phyloP scores from a whole-genome alignment of 2,888 invertebrate species.

The Thera obeliscata region DNA sequence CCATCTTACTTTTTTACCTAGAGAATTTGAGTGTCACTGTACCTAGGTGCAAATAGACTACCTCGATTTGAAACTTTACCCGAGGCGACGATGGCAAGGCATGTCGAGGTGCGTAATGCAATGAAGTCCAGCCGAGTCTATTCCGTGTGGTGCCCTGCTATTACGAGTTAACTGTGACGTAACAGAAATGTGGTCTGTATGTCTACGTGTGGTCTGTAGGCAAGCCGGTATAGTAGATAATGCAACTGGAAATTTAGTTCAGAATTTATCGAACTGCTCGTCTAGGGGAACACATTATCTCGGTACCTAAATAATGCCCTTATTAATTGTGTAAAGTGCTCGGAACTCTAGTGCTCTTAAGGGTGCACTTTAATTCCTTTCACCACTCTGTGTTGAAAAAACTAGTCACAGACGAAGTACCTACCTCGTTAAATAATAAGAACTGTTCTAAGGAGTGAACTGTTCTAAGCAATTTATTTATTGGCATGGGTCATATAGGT shows the following conservation, averaged over 20 bases:
- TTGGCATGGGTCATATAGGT: too few species aligned
- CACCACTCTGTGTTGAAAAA: too few species aligned
- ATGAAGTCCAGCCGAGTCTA: conserved; percentile 37
- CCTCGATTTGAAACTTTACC: conserved; percentile 4
- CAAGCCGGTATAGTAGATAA: conserved; percentile 12
- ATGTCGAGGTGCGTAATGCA: conserved; percentile 37
- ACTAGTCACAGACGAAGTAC: too few species aligned
- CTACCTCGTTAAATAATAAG: too few species aligned
- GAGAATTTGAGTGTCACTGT: neutral
- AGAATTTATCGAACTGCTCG: conserved; percentile 18
- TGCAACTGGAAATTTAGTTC: conserved; percentile 17
- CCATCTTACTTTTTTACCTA: neutral
- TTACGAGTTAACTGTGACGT: conserved; percentile 32
- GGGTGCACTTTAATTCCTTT: too few species aligned
- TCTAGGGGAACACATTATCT: neutral
- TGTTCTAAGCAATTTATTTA: too few species aligned
- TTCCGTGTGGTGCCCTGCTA: conserved; percentile 32
- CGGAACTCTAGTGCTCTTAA: too few species aligned
- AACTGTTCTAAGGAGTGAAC: too few species aligned
- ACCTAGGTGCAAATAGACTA: neutral
- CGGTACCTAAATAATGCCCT: too few species aligned
- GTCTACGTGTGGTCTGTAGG: conserved; percentile 25
- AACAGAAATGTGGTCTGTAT: conserved; percentile 36
- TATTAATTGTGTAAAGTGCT: too few species aligned
- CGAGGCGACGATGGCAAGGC: conserved; percentile 5